phyloP scores from a whole-genome alignment of 2,888 invertebrate species.

The Hipparchia sbordonii region DNA sequence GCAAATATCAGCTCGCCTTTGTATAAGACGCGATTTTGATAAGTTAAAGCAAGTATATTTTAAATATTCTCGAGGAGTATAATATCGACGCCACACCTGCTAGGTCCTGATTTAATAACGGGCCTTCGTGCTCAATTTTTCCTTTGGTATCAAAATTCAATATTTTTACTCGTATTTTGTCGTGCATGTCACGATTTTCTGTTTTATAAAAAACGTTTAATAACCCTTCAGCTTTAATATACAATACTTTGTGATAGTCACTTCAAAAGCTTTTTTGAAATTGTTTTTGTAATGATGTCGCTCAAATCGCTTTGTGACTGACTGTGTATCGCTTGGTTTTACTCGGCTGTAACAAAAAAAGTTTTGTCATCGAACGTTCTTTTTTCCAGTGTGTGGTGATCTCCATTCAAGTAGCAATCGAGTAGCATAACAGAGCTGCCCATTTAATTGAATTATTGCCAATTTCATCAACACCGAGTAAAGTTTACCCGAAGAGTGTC shows the following conservation, averaged over 20 bases:
- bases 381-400: no score
- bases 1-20: background rate
- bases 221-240: background rate
- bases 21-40: conserved; percentile 9
- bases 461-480: no score
- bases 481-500: no score
- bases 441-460: no score
- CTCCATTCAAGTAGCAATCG: no score
- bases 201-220: conserved; percentile 1
- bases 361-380: no score
- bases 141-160: conserved; percentile 62
- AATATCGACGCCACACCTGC: conserved; percentile 68
- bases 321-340: background rate
- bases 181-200: conserved; percentile 28
- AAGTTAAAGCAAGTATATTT: conserved; percentile 32
- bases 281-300: background rate
- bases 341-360: background rate
- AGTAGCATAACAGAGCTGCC: no score
- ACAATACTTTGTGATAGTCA: background rate
- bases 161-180: conserved; percentile 51
- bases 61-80: conserved; percentile 43
- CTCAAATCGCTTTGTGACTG: background rate
- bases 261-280: background rate
- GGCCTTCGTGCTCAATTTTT: conserved; percentile 65
- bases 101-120: conserved; percentile 72